These are phyloP conservation scores for Drosophila leontia DNA, from an alignment of 1,140 invertebrate genomes.

Conservation along the genomic window DNA sequence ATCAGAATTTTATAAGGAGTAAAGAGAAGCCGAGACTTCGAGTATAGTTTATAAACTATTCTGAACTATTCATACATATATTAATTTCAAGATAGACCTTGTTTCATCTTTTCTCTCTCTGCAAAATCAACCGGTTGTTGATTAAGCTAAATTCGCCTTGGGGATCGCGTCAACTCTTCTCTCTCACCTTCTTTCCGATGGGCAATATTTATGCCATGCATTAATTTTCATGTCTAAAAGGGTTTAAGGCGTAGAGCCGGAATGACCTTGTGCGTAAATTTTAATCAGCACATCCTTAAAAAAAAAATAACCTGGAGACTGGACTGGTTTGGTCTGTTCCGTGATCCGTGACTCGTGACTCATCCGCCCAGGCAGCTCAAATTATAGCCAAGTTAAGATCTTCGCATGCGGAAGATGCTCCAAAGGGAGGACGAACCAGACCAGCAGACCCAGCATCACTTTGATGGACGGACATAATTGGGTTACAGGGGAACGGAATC, in stretches of 20 bases:
- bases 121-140: constrained; percentile 45
- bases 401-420: constrained; percentile 23
- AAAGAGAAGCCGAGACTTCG: background rate
- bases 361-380: constrained; percentile 28
- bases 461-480: constrained; percentile 51
- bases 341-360: constrained; percentile 29
- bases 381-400: constrained; percentile 39
- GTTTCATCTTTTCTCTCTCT: background rate
- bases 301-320: constrained; percentile 9
- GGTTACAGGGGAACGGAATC: constrained; percentile 28
- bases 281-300: constrained; percentile 69
- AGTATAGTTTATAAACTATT: too few species aligned
- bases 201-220: constrained; percentile 77
- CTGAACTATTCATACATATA: background rate
- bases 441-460: constrained; percentile 26
- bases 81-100: background rate
- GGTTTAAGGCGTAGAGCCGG: constrained; percentile 33
- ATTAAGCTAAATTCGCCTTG: constrained; percentile 50
- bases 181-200: constrained; percentile 31
- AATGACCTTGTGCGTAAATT: constrained; percentile 80
- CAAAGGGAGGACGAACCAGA: constrained; percentile 19
- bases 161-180: constrained; percentile 30
- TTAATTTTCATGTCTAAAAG: constrained; percentile 70
- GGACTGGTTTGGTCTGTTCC: constrained; percentile 20
- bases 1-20: background rate